phyloP scores from a whole-genome alignment of 2,113 vertebrate genomes.

The Harpagus bidentatus region DNA sequence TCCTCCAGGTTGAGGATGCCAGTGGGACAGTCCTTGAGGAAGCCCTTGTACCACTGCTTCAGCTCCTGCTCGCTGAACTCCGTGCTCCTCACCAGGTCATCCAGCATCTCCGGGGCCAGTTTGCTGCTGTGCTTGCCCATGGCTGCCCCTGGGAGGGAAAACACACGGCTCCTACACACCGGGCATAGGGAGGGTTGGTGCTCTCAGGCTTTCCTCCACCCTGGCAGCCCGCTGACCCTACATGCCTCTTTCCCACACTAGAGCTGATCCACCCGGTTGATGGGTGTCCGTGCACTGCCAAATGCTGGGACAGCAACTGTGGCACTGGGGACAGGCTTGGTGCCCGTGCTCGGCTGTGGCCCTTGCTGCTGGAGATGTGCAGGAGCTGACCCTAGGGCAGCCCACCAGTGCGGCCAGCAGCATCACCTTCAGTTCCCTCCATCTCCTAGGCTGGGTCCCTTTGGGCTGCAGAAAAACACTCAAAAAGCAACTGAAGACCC shows the following conservation, averaged over 20 bases:
- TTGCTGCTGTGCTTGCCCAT: conserved; percentile 99
- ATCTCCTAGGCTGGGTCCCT: neutral
- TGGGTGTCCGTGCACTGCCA: accelerated
- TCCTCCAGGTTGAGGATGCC: conserved; percentile 97
- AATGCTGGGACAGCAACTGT: accelerated
- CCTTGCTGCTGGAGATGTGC: neutral
- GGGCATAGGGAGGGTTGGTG: accelerated
- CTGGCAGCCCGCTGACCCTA: accelerated
- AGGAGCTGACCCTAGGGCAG: neutral
- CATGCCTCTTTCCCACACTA: neutral
- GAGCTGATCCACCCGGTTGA: neutral
- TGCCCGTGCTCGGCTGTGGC: neutral
- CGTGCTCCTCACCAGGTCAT: conserved; percentile 92
- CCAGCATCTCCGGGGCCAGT: conserved; percentile 93
- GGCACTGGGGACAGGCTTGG: neutral
- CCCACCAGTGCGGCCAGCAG: neutral
- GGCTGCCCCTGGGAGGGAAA: conserved; percentile 50
- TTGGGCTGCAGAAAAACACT: neutral
- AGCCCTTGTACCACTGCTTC: conserved; percentile 99
- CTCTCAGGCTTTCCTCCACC: neutral
- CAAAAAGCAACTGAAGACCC: neutral
- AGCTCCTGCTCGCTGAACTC: conserved; percentile 97
- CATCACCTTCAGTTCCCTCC: neutral
- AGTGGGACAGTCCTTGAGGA: conserved; percentile 95
- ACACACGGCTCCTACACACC: accelerated